phyloP scores from a whole-genome alignment of 1,140 invertebrate species.

The Bathynomus jamesi region DNA sequence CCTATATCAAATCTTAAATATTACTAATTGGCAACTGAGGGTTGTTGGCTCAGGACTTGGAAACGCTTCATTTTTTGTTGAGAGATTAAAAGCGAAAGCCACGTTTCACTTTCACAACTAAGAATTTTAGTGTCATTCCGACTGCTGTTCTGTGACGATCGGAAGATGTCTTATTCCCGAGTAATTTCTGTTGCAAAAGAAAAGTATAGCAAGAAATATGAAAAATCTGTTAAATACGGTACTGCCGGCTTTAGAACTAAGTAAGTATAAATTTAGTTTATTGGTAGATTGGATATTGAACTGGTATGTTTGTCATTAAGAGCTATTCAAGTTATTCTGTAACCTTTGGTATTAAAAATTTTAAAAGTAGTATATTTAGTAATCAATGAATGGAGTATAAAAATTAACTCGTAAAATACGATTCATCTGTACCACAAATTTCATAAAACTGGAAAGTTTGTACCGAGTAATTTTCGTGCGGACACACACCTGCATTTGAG shows the following conservation, averaged over 20 bases:
- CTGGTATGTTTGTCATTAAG: not conserved
- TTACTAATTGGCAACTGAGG: too few relatives aligned
- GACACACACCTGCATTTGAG: too few relatives aligned
- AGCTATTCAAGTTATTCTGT: not conserved
- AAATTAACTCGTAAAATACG: not conserved
- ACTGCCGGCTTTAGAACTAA: conserved; percentile 61
- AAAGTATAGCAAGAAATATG: conserved; percentile 42
- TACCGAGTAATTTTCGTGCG: too few relatives aligned
- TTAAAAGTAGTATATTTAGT: not conserved
- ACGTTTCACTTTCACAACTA: too few relatives aligned
- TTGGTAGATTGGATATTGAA: too few relatives aligned
- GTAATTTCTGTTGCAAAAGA: conserved; percentile 12
- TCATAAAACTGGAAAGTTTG: too few relatives aligned
- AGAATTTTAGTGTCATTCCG: too few relatives aligned
- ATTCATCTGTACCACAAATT: too few relatives aligned
- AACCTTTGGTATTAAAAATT: not conserved
- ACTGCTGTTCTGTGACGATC: not conserved
- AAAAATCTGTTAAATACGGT: conserved; percentile 53
- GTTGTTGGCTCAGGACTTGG: too few relatives aligned
- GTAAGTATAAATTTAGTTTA: conserved; percentile 44
- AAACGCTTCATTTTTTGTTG: too few relatives aligned
- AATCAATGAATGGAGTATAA: not conserved
- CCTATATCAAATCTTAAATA: too few relatives aligned
- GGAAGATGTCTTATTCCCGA: not conserved
- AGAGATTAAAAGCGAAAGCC: too few relatives aligned